Evolutionary conservation across 2,797 vertebrate genomes (phyloP).

Genomic region (Okamejei kenojei): DNA sequence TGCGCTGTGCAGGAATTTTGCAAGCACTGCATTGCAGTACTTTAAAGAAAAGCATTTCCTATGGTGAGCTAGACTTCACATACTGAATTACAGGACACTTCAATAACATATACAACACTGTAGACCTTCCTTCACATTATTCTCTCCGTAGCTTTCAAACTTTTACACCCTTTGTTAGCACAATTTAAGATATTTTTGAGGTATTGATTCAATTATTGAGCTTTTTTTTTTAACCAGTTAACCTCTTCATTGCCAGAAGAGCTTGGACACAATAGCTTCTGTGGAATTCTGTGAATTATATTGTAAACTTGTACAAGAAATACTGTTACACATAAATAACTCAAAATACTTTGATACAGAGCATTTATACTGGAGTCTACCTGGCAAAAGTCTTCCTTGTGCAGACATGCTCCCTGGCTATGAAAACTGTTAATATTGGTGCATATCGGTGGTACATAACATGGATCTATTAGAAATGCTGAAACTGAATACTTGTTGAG

Average conservation of each 20-base stretch:
- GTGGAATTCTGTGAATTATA: neutral
- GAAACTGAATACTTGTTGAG: neutral
- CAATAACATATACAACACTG: neutral
- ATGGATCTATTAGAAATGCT: neutral
- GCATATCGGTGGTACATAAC: neutral
- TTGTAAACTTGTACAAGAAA: neutral
- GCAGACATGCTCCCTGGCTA: no score
- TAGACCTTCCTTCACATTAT: neutral
- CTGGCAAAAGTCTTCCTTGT: neutral
- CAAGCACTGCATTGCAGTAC: constrained; percentile 34
- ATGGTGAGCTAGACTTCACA: constrained; percentile 1
- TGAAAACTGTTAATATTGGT: neutral
- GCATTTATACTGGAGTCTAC: neutral
- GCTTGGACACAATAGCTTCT: neutral
- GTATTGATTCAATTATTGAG: neutral
- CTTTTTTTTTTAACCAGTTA: neutral
- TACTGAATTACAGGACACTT: constrained; percentile 22
- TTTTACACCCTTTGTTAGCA: neutral
- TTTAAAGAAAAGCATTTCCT: constrained; percentile 15
- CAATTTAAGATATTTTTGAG: neutral
- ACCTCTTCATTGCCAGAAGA: neutral
- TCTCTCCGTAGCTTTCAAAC: neutral
- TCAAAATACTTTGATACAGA: neutral
- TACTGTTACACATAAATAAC: neutral
- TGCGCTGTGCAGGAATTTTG: constrained; percentile 31